These are phyloP conservation scores for Rhynchonema sp. DNA, from an alignment of 2,888 invertebrate genomes.

Conservation along the genomic window DNA sequence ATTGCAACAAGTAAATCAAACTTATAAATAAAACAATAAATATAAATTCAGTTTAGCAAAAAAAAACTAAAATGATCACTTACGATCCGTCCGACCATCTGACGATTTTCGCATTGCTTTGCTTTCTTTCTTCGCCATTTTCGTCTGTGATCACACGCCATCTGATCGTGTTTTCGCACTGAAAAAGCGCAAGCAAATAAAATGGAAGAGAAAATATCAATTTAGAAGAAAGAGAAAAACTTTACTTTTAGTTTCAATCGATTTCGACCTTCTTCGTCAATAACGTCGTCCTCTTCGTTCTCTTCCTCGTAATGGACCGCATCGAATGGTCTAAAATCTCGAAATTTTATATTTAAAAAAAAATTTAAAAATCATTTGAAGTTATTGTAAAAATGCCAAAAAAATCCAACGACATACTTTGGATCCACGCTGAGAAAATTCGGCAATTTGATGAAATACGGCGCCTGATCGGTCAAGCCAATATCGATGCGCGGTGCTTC, in stretches of 20 bases:
- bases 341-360: background rate
- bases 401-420: conserved; percentile 21
- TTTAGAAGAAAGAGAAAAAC: background rate
- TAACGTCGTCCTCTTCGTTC: conserved; percentile 88
- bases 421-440: conserved; percentile 96
- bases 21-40: conserved; percentile 5
- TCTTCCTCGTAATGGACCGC: conserved; percentile 88
- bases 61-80: conserved; percentile 1
- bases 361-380: background rate
- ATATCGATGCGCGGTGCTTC: conserved; percentile 87
- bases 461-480: conserved; percentile 65
- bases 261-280: conserved; percentile 90
- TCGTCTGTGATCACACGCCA: conserved; percentile 51
- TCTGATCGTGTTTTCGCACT: conserved; percentile 88
- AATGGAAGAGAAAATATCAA: background rate
- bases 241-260: conserved; percentile 39
- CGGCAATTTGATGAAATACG: conserved; percentile 81
- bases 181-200: conserved; percentile 11
- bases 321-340: conserved; percentile 57
- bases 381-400: background rate
- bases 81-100: conserved; percentile 78
- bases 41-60: conserved; percentile 1
- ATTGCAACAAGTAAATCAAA: background rate
- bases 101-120: conserved; percentile 84
- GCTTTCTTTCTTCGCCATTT: conserved; percentile 38